phyloP scores from a whole-genome alignment of 35 echinoderm and acorn worm species.

The Ophioderma brevispina region DNA sequence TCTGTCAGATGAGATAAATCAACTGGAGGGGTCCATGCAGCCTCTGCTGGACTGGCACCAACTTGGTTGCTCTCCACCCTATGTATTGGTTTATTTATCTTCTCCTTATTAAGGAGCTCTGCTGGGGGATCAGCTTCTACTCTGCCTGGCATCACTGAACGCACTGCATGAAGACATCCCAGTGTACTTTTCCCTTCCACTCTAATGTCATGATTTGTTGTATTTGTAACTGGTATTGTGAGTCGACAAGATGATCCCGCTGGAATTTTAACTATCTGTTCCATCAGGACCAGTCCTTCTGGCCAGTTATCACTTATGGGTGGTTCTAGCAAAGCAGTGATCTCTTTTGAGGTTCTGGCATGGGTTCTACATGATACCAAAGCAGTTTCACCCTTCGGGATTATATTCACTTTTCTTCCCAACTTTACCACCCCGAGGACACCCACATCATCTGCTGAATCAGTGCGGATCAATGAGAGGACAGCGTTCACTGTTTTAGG shows the following conservation, averaged over 20 bases:
- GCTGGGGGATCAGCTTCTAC: background rate
- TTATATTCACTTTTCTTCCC: background rate
- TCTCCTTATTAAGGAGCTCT: background rate
- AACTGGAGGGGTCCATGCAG: conserved; percentile 35
- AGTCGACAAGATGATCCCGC: background rate
- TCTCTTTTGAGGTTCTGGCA: background rate
- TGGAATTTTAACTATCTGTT: background rate
- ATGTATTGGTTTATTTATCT: background rate
- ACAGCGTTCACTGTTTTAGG: background rate
- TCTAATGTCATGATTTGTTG: background rate
- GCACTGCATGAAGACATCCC: background rate
- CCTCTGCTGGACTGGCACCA: background rate
- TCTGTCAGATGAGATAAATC: conserved; percentile 22
- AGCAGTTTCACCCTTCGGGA: background rate
- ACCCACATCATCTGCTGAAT: background rate
- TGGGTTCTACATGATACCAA: background rate
- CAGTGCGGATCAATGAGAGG: background rate
- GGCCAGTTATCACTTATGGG: background rate
- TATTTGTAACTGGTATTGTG: background rate
- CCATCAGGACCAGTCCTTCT: background rate
- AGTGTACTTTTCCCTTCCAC: background rate
- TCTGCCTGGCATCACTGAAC: background rate
- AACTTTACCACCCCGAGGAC: background rate
- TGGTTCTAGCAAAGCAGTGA: background rate
- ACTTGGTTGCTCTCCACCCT: too few relatives aligned